These are phyloP conservation scores for Noturus placidus DNA, from an alignment of 2,113 vertebrate species.

Conservation along the genomic window DNA sequence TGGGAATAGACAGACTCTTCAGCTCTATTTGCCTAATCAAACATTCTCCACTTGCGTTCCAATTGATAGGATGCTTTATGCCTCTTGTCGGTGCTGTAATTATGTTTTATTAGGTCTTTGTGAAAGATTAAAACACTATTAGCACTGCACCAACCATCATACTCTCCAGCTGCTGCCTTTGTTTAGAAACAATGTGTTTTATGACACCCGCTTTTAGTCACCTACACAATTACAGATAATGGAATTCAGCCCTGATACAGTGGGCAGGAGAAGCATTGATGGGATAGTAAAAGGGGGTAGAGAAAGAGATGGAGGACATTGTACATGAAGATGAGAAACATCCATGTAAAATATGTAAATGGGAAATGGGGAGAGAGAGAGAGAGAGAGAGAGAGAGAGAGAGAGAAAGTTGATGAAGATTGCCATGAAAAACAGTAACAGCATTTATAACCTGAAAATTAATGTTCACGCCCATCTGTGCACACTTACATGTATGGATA, in stretches of 20 bases:
- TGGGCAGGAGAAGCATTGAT: conserved; percentile 25
- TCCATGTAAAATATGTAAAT: background rate
- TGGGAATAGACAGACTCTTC: background rate
- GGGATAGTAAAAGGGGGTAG: background rate
- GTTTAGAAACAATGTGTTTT: conserved; percentile 72
- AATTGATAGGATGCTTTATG: conserved; percentile 63
- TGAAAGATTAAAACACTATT: conserved; percentile 75
- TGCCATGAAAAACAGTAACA: background rate
- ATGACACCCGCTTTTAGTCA: conserved; percentile 66
- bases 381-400: background rate
- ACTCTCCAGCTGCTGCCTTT: conserved; percentile 75
- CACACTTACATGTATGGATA: background rate
- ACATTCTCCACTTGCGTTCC: conserved; percentile 48
- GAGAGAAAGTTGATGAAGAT: background rate
- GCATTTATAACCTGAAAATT: background rate
- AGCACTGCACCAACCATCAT: conserved; percentile 61
- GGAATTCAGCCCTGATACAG: conserved; percentile 61
- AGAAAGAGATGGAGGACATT: background rate
- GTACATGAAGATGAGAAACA: background rate
- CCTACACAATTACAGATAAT: conserved; percentile 72
- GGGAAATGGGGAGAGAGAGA: background rate
- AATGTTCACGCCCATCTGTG: background rate
- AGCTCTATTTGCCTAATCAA: conserved; percentile 14
- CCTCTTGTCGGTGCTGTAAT: conserved; percentile 61
- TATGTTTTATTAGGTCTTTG: conserved; percentile 74